Evolutionary conservation across 2,888 invertebrate species (phyloP).

Genomic region (Eudemis profundana): DNA sequence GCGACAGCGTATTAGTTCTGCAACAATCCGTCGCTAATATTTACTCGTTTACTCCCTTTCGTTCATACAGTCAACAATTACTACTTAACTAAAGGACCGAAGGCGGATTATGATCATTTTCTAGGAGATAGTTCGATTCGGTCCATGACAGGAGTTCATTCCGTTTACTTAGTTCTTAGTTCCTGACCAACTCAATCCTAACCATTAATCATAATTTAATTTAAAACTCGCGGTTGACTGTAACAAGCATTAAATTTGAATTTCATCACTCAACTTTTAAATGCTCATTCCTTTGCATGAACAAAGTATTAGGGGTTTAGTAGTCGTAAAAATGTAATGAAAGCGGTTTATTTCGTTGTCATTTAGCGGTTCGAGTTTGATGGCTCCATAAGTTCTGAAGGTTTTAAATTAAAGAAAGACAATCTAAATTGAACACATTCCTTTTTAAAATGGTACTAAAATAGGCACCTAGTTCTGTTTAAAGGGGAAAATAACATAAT

Average conservation of each 20-base stretch:
- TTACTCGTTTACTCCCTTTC: too few species aligned
- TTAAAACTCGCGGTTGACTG: background rate
- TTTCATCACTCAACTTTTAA: conserved; percentile 12
- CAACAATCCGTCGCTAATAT: too few species aligned
- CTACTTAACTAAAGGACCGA: too few species aligned
- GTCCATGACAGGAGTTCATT: too few species aligned
- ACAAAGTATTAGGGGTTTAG: conserved; percentile 5
- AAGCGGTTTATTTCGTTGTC: background rate
- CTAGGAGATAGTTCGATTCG: too few species aligned
- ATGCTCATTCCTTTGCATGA: background rate
- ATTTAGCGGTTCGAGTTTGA: conserved; percentile 9
- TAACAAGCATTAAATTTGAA: conserved; percentile 11
- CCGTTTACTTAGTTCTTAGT: too few species aligned
- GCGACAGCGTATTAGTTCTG: too few species aligned
- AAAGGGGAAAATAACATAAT: too few species aligned
- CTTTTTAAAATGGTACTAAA: background rate
- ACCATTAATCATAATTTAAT: conserved; percentile 29
- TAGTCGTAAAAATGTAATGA: background rate
- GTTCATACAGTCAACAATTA: too few species aligned
- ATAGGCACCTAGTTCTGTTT: too few species aligned
- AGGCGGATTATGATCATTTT: too few species aligned
- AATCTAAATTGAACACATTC: background rate
- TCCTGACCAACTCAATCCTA: too few species aligned
- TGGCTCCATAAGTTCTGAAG: background rate
- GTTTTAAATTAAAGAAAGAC: background rate